Evolutionary conservation across 2,797 vertebrate genomes (phyloP), one percentile per base, ranked within the genome.

Genomic region (Limnodromus scolopaceus): DNA sequence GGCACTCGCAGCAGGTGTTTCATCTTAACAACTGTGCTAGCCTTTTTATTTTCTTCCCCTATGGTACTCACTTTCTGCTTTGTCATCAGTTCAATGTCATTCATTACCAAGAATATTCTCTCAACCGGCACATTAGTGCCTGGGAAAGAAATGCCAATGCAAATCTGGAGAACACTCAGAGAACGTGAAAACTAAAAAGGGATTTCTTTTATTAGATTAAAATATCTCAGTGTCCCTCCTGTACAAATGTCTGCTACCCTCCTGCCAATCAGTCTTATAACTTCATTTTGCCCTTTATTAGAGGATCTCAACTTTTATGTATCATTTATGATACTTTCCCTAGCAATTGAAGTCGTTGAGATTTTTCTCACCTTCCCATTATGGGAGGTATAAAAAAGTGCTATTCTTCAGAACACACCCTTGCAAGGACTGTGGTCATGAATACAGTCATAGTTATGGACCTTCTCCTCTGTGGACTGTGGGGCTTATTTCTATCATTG

Each of bases 41-140:
- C 30, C 63, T 89, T 96, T 95, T 89, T 88, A 90, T 87, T 95
- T 94, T 89, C 51, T 78, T 92, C 53, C 49, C 34, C 82, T 69
- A 60, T 57, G 46, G 45, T 82, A 63, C 58, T 90, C 43, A 28
- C 57, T 92, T 95, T 96, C 81, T 96, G 77, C 84, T 94, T 88
- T 69, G 53, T 97, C 93, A 96, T 96, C 92, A 71, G 19, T 90
- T 92, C 55, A 58, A 38, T 92, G 84, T 69, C 69, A 46, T 79
- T 90, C 84, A 90, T 84, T 96, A 89, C 75, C 22, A 27, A 64
- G 61, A 95, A 81, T 22, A 85, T 65, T 90, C 81, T 87, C 90
- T 96, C 85, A 84, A n/a, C 38, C 4, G 2, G 64, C 81, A 92
- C 55, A 84, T 96, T 89, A 96, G 58, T 82, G 65, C 57, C 41